phyloP scores from a whole-genome alignment of 2,113 vertebrate genomes.

The Brachypteracias leptosomus region DNA sequence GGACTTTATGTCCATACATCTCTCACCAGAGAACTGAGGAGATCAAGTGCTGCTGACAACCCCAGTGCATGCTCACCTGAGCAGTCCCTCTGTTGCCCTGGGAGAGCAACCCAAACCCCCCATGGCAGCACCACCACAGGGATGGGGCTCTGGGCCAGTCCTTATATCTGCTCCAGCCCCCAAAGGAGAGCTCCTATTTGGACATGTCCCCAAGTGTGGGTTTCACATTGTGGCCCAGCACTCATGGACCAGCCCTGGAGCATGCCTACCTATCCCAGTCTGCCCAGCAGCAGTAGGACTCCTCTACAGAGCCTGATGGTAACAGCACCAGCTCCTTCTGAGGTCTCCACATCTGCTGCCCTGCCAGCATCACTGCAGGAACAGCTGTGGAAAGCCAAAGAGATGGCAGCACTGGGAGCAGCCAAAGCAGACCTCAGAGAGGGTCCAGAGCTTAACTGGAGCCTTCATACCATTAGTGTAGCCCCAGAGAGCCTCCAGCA shows the following conservation, averaged over 20 bases:
- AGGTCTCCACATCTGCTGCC: not conserved
- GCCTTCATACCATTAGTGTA: not conserved
- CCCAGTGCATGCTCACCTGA: not conserved
- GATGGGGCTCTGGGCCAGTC: not conserved
- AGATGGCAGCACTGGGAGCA: not conserved
- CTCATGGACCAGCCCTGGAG: not conserved
- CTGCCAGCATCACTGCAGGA: not conserved
- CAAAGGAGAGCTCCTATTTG: not conserved
- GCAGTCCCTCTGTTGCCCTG: not conserved
- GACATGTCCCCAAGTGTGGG: fast-evolving
- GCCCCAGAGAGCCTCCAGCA: not conserved
- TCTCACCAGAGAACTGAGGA: not conserved
- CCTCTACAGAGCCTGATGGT: not conserved
- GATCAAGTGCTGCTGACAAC: not conserved
- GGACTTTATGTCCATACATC: not conserved
- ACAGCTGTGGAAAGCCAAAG: not conserved
- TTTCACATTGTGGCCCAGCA: not conserved
- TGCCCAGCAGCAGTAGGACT: not conserved
- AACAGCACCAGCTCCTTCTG: not conserved
- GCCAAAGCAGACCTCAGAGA: not conserved
- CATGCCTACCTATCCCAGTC: not conserved
- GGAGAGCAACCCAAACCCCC: not conserved
- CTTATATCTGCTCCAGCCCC: not conserved
- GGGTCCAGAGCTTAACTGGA: not conserved
- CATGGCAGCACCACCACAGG: not conserved